A percentile compares a stretch with the other conserved stretches of the same genome.
These are phyloP conservation scores for Apaloderma vittatum DNA, from an alignment of 2,113 vertebrate species.

Conservation along the genomic window DNA sequence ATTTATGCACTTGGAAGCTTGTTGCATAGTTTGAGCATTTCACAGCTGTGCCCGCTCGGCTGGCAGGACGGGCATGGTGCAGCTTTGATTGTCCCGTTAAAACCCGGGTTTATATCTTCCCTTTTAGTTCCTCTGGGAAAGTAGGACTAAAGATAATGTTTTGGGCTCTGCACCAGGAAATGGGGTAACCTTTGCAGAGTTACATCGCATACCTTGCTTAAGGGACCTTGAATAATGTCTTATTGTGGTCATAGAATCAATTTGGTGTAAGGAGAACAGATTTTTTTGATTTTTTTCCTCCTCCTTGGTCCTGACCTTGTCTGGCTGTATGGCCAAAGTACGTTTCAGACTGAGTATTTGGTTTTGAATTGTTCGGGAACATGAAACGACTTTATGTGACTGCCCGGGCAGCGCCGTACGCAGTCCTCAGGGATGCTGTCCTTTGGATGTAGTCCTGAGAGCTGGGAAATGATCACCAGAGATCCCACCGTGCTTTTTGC, in stretches of 20 bases:
- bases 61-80: not conserved
- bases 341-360: not conserved
- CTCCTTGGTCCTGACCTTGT: not conserved
- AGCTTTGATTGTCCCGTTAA: not conserved
- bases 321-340: not conserved
- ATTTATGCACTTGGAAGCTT: not conserved
- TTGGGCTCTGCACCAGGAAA: slow-evolving; percentile 8
- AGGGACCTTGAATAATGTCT: not conserved
- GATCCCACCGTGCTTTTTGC: not conserved
- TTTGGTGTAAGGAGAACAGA: not conserved
- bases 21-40: not conserved
- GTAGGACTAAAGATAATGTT: not conserved
- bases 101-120: not conserved
- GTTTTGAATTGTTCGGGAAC: not conserved
- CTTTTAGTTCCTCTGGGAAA: too few relatives aligned
- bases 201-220: not conserved
- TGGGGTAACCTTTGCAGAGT: not conserved
- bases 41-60: not conserved
- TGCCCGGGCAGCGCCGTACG: not conserved
- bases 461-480: not conserved
- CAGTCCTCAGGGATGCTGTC: not conserved
- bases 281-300: not conserved
- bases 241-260: not conserved
- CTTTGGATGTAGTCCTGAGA: not conserved
- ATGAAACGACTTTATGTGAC: not conserved